A percentile compares a stretch with the other conserved stretches of the same genome.
These are phyloP conservation scores for Rhopalosiphum padi DNA, from an alignment of 1,140 invertebrate species.

Conservation along the genomic window DNA sequence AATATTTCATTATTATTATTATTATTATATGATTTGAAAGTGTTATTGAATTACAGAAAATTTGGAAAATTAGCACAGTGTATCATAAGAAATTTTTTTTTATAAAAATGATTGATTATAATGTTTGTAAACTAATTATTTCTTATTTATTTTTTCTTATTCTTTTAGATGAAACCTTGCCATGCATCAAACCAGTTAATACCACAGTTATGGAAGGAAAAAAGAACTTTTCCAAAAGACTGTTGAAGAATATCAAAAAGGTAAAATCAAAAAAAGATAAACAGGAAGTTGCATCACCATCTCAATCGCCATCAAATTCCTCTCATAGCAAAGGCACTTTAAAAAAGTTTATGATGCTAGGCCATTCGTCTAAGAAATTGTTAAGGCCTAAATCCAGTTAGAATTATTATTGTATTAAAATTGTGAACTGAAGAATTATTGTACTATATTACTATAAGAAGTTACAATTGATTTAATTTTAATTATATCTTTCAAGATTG, in stretches of 20 bases:
- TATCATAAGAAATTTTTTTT: background rate
- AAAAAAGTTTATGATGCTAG: constrained; percentile 54
- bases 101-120: background rate
- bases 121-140: background rate
- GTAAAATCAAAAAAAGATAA: constrained; percentile 55
- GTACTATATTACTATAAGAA: background rate
- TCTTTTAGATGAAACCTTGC: constrained; percentile 42
- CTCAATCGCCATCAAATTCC: constrained; percentile 21
- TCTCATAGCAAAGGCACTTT: constrained; percentile 53
- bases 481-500: background rate
- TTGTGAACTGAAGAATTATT: background rate
- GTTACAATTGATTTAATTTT: background rate
- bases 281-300: background rate
- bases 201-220: background rate
- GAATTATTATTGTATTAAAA: background rate
- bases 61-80: too few relatives aligned
- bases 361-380: constrained; percentile 52
- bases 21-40: too few relatives aligned
- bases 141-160: background rate
- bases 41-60: too few relatives aligned
- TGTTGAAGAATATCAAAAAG: constrained; percentile 55
- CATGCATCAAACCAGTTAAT: constrained; percentile 34
- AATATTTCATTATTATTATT: too few relatives aligned
- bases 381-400: constrained; percentile 50
- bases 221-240: constrained; percentile 51